Evolutionary conservation across 1,140 invertebrate species (phyloP).

Genomic region (Rhyacophila brunnea): DNA sequence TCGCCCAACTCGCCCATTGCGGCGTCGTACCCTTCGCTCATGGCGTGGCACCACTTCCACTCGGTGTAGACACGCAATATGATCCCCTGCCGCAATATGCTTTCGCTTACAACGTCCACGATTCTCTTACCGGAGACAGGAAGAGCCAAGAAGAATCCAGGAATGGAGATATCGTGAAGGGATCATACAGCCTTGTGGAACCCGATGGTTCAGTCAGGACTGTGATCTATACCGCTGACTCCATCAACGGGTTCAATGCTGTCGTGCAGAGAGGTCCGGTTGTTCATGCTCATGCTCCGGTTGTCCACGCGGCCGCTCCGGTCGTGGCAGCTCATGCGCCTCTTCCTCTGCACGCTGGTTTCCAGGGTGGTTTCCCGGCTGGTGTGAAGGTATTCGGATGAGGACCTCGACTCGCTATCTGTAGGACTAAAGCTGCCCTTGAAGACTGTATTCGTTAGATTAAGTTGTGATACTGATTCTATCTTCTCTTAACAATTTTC

Average conservation of each 20-base stretch:
- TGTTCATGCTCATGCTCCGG: slow-evolving; percentile 22
- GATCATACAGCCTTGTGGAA: slow-evolving; percentile 51
- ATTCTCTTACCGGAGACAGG: slow-evolving; percentile 52
- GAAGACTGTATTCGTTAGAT: slow-evolving; percentile 28
- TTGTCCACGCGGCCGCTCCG: slow-evolving; percentile 35
- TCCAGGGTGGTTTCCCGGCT: slow-evolving; percentile 28
- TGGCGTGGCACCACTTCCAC: slow-evolving; percentile 31
- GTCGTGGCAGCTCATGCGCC: slow-evolving; percentile 36
- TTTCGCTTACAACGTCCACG: slow-evolving; percentile 53
- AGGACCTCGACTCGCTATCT: slow-evolving; percentile 5
- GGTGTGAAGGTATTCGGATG: slow-evolving; percentile 28
- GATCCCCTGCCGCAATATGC: slow-evolving; percentile 54
- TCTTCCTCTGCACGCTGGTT: slow-evolving; percentile 31
- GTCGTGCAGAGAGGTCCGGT: slow-evolving; percentile 38
- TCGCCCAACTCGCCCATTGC: slow-evolving; percentile 26
- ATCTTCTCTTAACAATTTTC: no score
- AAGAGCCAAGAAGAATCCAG: slow-evolving; percentile 54
- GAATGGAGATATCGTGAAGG: slow-evolving; percentile 51
- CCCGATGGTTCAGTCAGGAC: slow-evolving; percentile 47
- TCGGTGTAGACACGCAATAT: slow-evolving; percentile 45
- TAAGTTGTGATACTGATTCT: slow-evolving; percentile 7
- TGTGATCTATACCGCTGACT: slow-evolving; percentile 46
- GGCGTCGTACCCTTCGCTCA: slow-evolving; percentile 30
- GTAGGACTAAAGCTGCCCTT: slow-evolving; percentile 17
- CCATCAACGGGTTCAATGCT: slow-evolving; percentile 48